Evolutionary conservation across 2,797 vertebrate species (phyloP).

Genomic region (Acipenser transmontanus): DNA sequence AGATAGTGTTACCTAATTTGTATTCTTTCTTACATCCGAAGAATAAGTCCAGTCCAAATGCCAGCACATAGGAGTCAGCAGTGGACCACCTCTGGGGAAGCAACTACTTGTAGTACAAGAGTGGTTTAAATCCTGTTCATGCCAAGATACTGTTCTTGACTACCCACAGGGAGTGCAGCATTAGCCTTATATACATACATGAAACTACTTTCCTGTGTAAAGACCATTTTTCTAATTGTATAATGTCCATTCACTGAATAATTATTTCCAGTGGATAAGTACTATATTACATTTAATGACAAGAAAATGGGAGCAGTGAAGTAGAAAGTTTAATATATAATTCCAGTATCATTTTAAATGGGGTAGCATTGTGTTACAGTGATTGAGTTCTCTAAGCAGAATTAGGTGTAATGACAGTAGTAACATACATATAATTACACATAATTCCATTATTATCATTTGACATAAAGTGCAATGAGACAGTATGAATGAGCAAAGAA

Average conservation of each 20-base stretch:
- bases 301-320: background rate
- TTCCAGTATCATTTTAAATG: background rate
- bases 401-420: background rate
- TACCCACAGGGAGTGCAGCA: too few relatives aligned
- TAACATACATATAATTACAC: conserved; percentile 3
- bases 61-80: too few relatives aligned
- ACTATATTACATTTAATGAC: background rate
- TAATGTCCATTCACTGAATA: background rate
- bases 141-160: too few relatives aligned
- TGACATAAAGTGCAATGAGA: conserved; percentile 3
- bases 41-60: too few relatives aligned
- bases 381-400: background rate
- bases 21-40: too few relatives aligned
- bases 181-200: too few relatives aligned
- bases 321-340: background rate
- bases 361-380: background rate
- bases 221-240: too few relatives aligned
- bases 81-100: too few relatives aligned
- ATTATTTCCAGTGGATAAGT: background rate
- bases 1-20: too few relatives aligned
- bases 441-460: conserved; percentile 9
- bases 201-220: too few relatives aligned
- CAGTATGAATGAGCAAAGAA: background rate
- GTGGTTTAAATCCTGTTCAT: too few relatives aligned
- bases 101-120: too few relatives aligned